Evolutionary conservation across 2,113 vertebrate genomes (phyloP).

Genomic region (Ornithorhynchus anatinus): DNA sequence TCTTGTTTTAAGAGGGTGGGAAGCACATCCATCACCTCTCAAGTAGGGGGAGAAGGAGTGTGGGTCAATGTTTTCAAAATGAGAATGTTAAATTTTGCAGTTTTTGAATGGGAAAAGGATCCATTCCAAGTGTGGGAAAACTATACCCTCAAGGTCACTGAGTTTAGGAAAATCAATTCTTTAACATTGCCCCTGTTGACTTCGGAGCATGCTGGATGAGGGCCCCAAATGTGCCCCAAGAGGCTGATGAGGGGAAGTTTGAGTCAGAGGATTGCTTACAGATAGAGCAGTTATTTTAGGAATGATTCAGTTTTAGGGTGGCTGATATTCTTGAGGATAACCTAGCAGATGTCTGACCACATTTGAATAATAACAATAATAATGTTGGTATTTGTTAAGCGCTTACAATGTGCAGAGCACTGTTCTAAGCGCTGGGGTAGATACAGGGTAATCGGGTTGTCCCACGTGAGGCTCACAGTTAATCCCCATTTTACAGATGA

Average conservation of each 20-base stretch:
- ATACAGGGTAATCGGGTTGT: no score
- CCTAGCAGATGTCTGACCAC: no score
- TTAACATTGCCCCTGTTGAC: slow-evolving; percentile 35
- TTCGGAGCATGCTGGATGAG: fast-evolving
- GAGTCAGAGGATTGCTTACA: slow-evolving; percentile 36
- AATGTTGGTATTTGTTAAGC: no score
- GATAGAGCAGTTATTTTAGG: slow-evolving; percentile 5
- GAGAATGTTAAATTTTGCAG: neutral
- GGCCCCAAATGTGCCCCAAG: slow-evolving; percentile 5
- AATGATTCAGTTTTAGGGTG: slow-evolving; percentile 43
- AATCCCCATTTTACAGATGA: no score
- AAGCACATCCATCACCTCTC: no score
- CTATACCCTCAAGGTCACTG: neutral
- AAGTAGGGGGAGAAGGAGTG: no score
- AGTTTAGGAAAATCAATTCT: slow-evolving; percentile 35
- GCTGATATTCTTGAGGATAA: neutral
- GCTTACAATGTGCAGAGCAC: no score
- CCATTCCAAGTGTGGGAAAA: neutral
- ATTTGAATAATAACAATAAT: no score
- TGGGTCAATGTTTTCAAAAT: neutral
- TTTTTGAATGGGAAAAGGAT: neutral
- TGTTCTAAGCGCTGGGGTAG: no score
- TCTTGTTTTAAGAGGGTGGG: no score
- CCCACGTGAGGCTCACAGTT: no score
- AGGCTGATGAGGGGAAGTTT: neutral